A percentile compares a stretch with the other conserved stretches of the same genome.
Conservation (phyloP, 2,797 vertebrate species). For the Catostomus latipinnis region DNA sequence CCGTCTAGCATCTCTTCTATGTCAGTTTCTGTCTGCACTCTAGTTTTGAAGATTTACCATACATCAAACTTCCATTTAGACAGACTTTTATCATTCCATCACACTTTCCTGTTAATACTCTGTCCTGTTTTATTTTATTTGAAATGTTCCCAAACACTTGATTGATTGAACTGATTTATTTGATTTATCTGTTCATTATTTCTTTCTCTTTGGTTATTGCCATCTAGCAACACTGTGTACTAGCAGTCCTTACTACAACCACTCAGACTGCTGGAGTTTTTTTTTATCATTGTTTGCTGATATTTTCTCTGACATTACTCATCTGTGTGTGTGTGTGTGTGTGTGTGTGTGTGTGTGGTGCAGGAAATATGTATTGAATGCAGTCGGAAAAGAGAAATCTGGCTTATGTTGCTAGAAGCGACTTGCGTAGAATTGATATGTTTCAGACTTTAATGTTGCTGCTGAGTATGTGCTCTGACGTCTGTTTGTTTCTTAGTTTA, state of each 20-base stretch:
- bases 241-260: constrained; percentile 9
- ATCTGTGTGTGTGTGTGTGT: background rate
- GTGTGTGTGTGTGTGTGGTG: background rate
- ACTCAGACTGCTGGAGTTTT: background rate
- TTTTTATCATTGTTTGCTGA: background rate
- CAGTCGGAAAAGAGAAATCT: no score
- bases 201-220: background rate
- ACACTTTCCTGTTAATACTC: constrained; percentile 20
- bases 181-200: constrained; percentile 5
- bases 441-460: no score
- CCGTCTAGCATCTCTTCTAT: background rate
- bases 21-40: constrained; percentile 65
- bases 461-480: no score
- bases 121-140: constrained; percentile 4
- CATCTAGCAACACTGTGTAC: background rate
- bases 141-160: background rate
- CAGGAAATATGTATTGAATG: constrained; percentile 9
- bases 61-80: constrained; percentile 32
- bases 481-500: no score
- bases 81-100: constrained; percentile 16
- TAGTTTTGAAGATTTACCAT: constrained; percentile 17
- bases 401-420: no score
- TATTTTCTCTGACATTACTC: background rate
- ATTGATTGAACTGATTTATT: constrained; percentile 13
- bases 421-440: no score